A percentile compares a stretch with the other conserved stretches of the same genome.
phyloP scores from a whole-genome alignment of 1,140 invertebrate genomes.

The Trichogramma pretiosum region DNA sequence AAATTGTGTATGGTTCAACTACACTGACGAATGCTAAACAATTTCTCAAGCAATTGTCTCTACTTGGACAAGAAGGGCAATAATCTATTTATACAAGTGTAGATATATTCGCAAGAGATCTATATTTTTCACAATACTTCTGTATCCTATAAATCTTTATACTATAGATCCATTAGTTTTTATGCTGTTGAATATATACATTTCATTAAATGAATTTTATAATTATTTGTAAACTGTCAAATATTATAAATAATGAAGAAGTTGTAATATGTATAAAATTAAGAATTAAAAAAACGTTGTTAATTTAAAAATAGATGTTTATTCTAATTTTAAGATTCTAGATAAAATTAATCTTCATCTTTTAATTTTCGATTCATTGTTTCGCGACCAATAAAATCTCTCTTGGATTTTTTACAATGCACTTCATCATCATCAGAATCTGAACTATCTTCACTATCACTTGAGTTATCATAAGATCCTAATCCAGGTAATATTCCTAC shows the following conservation, averaged over 20 bases:
- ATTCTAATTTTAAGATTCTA: slow-evolving; percentile 11
- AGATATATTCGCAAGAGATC: background rate
- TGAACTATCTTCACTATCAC: slow-evolving; percentile 56
- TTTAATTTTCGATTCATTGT: slow-evolving; percentile 21
- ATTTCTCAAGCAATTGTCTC: slow-evolving; percentile 83
- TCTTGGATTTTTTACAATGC: slow-evolving; percentile 32
- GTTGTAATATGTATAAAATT: background rate
- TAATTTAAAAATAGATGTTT: slow-evolving; percentile 17
- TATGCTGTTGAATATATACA: slow-evolving; percentile 35
- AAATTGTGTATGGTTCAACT: slow-evolving; percentile 90
- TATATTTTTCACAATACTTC: slow-evolving; percentile 8
- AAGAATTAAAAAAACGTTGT: slow-evolving; percentile 7
- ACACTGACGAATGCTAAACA: slow-evolving; percentile 86
- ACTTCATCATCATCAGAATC: slow-evolving; percentile 50
- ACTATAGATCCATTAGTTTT: too few species aligned
- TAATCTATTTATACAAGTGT: slow-evolving; percentile 12
- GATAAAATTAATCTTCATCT: slow-evolving; percentile 12
- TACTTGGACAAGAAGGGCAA: slow-evolving; percentile 63
- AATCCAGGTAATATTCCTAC: slow-evolving; percentile 70
- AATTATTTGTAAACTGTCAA: slow-evolving; percentile 3
- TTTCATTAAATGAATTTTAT: slow-evolving; percentile 25
- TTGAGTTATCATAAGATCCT: slow-evolving; percentile 64
- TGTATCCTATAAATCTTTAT: too few species aligned
- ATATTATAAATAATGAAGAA: background rate
- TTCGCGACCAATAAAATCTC: slow-evolving; percentile 53